Base-by-base conservation (phyloP, 1,140 invertebrate genomes). In the Drosophila varians region DNA sequence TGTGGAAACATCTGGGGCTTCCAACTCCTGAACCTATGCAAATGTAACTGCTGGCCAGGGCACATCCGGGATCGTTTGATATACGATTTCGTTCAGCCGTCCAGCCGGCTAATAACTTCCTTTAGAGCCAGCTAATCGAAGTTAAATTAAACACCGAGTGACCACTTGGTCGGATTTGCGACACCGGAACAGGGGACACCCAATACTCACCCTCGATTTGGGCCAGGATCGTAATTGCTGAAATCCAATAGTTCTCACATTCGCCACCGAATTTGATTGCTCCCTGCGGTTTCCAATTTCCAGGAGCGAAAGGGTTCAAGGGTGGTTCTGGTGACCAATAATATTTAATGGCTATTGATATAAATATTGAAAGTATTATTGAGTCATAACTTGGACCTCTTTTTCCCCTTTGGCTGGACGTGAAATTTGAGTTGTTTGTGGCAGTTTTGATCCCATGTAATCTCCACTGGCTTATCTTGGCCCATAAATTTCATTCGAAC, bases 311-410 rank as follows among this genome's bases (percentile, higher is more conserved):
- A 36, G 77, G 73, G 66, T 57, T 76, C 28, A 31, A 52, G 82
- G 80, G 73, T 87, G 56, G 64, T 23, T 66, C 8, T 16, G 19
- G 40, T 28, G 42, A 14, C 26, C 74, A 60, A 71, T 74, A 62
- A 87, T 82, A 87, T 86, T 86, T 86, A 82, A 87, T 70, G 87
- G 74, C 82, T 80, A 86, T 86, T 77, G 68, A 55, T 82, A 82
- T 87, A 86, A 87, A 87, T 86, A 86, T 86, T 86, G 77, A 87
- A 77, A 86, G 77, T 70, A 74, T 86, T 87, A 86, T 86, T 82
- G 80, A 77, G 55, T 57, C 68, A 74, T 80, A 86, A 87, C 66
- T 73, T 40, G 47, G 45, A 26, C n/a, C 34, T 4, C 14, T 36
- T 31, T 28, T 21, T 55, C 42, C 61, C 34, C 16, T 12, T 38